phyloP scores from a whole-genome alignment of 2,113 vertebrate genomes.

The Cnemophilus loriae region DNA sequence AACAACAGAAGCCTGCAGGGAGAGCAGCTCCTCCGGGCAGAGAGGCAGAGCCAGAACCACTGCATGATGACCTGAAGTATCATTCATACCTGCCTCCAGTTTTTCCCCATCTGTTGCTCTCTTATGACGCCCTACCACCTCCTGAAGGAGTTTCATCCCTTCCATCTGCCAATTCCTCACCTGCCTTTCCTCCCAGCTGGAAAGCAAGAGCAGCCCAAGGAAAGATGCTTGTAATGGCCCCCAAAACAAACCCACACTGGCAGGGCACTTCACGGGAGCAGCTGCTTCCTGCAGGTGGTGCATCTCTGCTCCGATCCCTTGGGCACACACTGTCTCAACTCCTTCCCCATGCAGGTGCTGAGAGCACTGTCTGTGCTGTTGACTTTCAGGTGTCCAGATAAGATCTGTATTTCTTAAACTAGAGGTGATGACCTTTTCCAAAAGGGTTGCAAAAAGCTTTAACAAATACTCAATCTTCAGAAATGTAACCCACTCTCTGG shows the following conservation, averaged over 20 bases:
- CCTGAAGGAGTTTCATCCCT: neutral
- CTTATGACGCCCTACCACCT: fast-evolving
- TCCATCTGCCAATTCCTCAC: neutral
- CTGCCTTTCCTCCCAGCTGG: neutral
- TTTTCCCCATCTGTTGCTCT: neutral
- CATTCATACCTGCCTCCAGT: fast-evolving
- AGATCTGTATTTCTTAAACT: neutral
- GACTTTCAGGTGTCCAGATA: neutral
- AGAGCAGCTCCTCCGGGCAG: neutral
- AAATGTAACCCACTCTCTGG: neutral
- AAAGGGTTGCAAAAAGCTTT: neutral
- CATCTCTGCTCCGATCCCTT: neutral
- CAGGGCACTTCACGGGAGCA: neutral
- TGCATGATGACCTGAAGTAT: neutral
- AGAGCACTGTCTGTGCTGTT: neutral
- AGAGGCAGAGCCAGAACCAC: neutral
- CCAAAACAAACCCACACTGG: neutral
- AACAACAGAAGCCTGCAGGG: neutral
- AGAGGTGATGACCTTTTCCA: neutral
- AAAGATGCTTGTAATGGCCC: neutral
- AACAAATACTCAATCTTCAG: neutral
- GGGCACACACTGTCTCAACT: fast-evolving
- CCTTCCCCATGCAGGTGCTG: neutral
- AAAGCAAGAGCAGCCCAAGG: neutral
- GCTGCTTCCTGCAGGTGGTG: neutral